Base-by-base conservation (phyloP, 2,888 invertebrate genomes). In the Ophion obscuratus region DNA sequence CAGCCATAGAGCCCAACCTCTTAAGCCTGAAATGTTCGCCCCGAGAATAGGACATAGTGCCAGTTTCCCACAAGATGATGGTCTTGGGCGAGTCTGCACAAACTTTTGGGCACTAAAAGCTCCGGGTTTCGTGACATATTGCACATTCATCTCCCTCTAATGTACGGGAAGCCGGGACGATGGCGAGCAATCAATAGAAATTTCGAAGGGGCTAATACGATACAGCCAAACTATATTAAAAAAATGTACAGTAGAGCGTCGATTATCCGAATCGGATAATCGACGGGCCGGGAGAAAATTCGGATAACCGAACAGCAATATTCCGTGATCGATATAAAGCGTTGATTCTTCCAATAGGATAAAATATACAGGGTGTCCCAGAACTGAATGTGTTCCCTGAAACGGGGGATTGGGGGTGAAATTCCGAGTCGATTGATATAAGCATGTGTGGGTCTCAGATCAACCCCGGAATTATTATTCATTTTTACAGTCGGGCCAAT, bases 101-200 rank as follows among this genome's bases (percentile, higher is more conserved):
- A 77, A 77, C 67, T 67, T 57, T 66, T 77, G 20, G 67, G 17
- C 24, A 68, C 67, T 77, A 59, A 77, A 40, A 77, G 77, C 77
- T 57, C 14, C 53, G 7, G 24, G 76, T 36, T 67, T 67, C 66
- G 66, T 77, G 76, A 77, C 77, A 57, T 57, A 57, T 68, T 77
- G 24, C 59, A 40, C 68, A 6, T 24, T 24, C 44, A n/a, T 66
- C 76, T 76, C 53, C 53, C 66, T 20, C 47, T 31, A 64, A 31
- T 31, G 31, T 31, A 31, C 66, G 31, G 20, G n/a, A 53, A 75
- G 24, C 47, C n/a, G 31, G 27, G 27, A 40, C 27, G 47, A 64
- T 64, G 44, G 27, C 47, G 9, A 47, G n/a, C 44, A 59, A 53
- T 36, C 57, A 36, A 27, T 57, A n/a, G 31, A 53, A 24, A 59